These are phyloP conservation scores for Anagyrus pseudococci DNA, from an alignment of 2,888 invertebrate genomes.

Conservation along the genomic window DNA sequence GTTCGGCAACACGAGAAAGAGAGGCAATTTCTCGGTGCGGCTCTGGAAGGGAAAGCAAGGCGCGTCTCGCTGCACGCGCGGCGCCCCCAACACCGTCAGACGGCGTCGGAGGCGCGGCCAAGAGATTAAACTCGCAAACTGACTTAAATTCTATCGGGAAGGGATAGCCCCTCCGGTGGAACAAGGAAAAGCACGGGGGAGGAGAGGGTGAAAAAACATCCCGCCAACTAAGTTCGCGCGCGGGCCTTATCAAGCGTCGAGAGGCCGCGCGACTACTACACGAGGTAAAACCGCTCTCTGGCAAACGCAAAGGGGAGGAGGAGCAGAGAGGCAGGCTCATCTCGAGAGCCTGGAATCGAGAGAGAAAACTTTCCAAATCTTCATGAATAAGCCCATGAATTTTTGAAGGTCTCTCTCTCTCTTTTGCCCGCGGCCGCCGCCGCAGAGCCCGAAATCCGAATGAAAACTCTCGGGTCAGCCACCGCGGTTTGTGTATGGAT, in stretches of 20 bases:
- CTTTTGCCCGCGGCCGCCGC: not conserved
- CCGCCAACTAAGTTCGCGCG: slow-evolving; percentile 11
- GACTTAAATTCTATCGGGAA: not conserved
- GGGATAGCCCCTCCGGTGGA: slow-evolving; percentile 3
- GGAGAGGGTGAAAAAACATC: slow-evolving; percentile 3
- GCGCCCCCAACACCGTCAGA: slow-evolving; percentile 8
- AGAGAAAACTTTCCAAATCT: slow-evolving; percentile 32
- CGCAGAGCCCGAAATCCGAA: slow-evolving; percentile 1
- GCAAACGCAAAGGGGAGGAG: not conserved
- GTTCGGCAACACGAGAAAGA: too few species aligned
- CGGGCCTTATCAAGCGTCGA: slow-evolving; percentile 17
- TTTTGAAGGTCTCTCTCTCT: slow-evolving; percentile 32
- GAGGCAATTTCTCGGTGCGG: too few species aligned
- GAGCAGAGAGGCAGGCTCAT: slow-evolving; percentile 11
- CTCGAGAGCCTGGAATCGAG: slow-evolving; percentile 9
- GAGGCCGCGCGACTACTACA: not conserved
- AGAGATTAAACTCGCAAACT: slow-evolving; percentile 33
- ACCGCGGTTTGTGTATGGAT: not conserved
- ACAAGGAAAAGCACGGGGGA: not conserved
- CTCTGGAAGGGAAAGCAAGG: too few species aligned
- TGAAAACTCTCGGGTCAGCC: slow-evolving; percentile 6
- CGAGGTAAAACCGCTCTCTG: not conserved
- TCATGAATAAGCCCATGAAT: slow-evolving; percentile 42
- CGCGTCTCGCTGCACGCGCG: not conserved
- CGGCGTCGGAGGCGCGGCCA: too few species aligned